Conservation (phyloP, 2,113 vertebrate genomes). For the Struthidea cinerea region DNA sequence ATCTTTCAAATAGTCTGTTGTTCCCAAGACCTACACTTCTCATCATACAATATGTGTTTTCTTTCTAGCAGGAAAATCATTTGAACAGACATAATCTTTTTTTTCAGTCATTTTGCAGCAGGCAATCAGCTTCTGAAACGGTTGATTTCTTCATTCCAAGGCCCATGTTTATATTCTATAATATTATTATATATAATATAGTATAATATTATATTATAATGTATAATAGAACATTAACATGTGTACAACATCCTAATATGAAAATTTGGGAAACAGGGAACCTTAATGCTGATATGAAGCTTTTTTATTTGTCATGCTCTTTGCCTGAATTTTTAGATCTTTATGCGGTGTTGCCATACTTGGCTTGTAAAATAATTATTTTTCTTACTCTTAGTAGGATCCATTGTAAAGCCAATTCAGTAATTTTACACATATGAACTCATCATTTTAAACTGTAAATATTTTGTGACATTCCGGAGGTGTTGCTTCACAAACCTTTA, state of each 20-base stretch:
- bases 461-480: not conserved
- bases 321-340: not conserved
- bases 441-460: not conserved
- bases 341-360: not conserved
- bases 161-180: not conserved
- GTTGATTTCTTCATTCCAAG: not conserved
- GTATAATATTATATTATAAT: too few relatives aligned
- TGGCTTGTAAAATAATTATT: not conserved
- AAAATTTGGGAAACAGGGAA: not conserved
- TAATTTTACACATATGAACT: not conserved
- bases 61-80: not conserved
- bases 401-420: not conserved
- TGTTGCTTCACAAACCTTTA: not conserved
- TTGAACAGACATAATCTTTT: not conserved
- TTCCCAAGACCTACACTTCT: not conserved
- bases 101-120: not conserved
- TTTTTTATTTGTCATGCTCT: not conserved
- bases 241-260: not conserved
- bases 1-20: not conserved
- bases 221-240: not conserved
- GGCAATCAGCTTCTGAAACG: not conserved
- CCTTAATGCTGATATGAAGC: not conserved
- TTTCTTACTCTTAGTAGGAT: not conserved
- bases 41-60: not conserved
- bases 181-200: too few relatives aligned